Base-by-base conservation (phyloP, 2,888 invertebrate species). In the Leucophora obtusa region DNA sequence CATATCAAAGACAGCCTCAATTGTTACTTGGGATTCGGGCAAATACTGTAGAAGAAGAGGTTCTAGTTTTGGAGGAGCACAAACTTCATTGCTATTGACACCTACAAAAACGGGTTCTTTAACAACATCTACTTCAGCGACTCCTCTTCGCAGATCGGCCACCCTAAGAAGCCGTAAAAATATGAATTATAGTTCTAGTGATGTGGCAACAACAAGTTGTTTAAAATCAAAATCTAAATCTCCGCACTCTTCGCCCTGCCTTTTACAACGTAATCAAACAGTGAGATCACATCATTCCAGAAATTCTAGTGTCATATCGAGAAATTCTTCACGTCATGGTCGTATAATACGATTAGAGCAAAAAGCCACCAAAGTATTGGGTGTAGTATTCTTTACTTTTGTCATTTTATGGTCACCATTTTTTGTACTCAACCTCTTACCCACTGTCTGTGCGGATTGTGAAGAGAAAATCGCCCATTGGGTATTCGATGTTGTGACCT, bases 351-450 rank as follows among this genome's bases (percentile, higher is more conserved):
- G 96, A 5, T 92, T 97, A 68, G 98, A 98, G 89, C 98, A 98
- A 88, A 98, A 98, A 89, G 98, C 98, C 0, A 98, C 98, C 11
- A 97, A 98, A 91, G 98, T 98, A 5, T 91, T 98, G 18, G 97
- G 97, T 3, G 96, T 98, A 0, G 97, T 98, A 1, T 98, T 98
- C 91, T 97, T 97, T 90, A 97, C 97, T 0, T 98, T 98, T 89
- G 97, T 97, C 33, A 94, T 97, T 58, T 93, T 97, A 47, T 98
- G 98, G 97, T 96, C 97, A n/a, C 98, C 98, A 11, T 98, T 98
- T 91, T 98, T 98, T 90, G 95, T 96, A 8, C 92, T 97, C 11
- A 98, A 98, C 88, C 92, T 98, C 87, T 91, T 97, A 83, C 95
- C 96, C 14, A 95, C 95, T 0, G 92, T 97, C 9, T 97, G 97